phyloP scores from a whole-genome alignment of 1,140 invertebrate genomes.

The Helicoverpa armigera region DNA sequence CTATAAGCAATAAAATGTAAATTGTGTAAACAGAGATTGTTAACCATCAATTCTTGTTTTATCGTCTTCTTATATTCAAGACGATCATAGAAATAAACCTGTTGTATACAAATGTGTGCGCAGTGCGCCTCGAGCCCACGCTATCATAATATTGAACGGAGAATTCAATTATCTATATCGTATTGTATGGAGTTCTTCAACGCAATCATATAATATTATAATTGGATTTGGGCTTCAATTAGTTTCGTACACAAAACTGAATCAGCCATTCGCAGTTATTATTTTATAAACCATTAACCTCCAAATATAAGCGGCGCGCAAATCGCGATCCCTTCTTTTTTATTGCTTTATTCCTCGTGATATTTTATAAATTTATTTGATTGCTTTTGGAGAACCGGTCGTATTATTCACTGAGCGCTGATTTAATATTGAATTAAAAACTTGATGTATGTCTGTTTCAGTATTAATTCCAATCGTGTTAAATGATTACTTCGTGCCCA shows the following conservation, averaged over 20 bases:
- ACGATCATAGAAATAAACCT: slow-evolving; percentile 26
- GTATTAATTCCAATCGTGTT: slow-evolving; percentile 43
- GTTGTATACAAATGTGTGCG: slow-evolving; percentile 26
- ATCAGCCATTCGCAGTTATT: slow-evolving; percentile 42
- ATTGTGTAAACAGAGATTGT: slow-evolving; percentile 37
- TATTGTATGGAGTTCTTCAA: slow-evolving; percentile 1
- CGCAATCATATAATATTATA: not conserved
- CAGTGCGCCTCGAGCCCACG: not conserved
- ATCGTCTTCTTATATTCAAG: slow-evolving; percentile 31
- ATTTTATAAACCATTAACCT: slow-evolving; percentile 65
- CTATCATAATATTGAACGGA: slow-evolving; percentile 24
- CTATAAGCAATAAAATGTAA: slow-evolving; percentile 23
- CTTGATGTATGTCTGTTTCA: slow-evolving; percentile 54
- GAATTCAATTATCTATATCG: slow-evolving; percentile 6
- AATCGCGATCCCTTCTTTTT: slow-evolving; percentile 58
- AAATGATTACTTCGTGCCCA: slow-evolving; percentile 40
- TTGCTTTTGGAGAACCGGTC: slow-evolving; percentile 61
- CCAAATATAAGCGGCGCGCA: slow-evolving; percentile 57
- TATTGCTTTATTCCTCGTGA: slow-evolving; percentile 65
- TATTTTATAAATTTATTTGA: slow-evolving; percentile 64
- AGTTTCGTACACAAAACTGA: slow-evolving; percentile 29
- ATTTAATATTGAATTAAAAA: slow-evolving; percentile 54
- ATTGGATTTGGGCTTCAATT: slow-evolving; percentile 39
- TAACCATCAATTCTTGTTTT: slow-evolving; percentile 36
- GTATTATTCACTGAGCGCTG: slow-evolving; percentile 49